Evolutionary conservation across 1,140 invertebrate genomes (phyloP), one percentile per base, ranked within the genome.

Genomic region (Cepaea nemoralis): DNA sequence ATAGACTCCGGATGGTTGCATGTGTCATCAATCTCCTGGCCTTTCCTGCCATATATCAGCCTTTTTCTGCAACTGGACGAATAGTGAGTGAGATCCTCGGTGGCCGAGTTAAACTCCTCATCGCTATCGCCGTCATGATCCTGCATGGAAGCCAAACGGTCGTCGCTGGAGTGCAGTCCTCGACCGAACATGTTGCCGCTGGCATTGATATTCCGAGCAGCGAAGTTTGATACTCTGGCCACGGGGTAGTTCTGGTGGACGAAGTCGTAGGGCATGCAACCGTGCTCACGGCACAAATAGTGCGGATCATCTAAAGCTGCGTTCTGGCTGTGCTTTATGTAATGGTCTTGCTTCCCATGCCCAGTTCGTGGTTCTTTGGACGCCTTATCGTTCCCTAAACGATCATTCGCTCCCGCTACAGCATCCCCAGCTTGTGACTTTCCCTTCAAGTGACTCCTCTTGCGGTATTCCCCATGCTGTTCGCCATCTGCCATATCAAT

Each of bases 11-110:
- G 77, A 27, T 78, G 77, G n/a, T 78, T 78, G 77, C 77, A 78
- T 1, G 77, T 78, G 66, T 67, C 77, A 24, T 78, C 77, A 35
- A 78, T 78, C 40, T 78, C 77, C 10, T 69, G 77, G n/a, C 39
- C 27, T 19, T 69, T 45, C 24, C 59, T 14, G 0, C 2, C 35
- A 35, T 27, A 19, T 48, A 48, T 55, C 27, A 24, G 12, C 63
- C 40, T 27, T 24, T 67, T 31, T 19, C 48, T 69, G 10, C n/a
- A 27, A 24, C 31, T 31, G n/a, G 50, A 55, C 24, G 48, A 35
- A 14, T 59, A 78, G 24, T 78, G 59, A 19, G 39, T 16, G 24
- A 77, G n/a, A 27, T 78, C 59, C 27, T 78, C 77, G n/a, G 40
- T 59, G 1, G 77, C 77, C 1, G 77, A 69, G 24, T 40, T 63